These are phyloP conservation scores for Carposina sasakii DNA, from an alignment of 1,140 invertebrate species.

Conservation along the genomic window DNA sequence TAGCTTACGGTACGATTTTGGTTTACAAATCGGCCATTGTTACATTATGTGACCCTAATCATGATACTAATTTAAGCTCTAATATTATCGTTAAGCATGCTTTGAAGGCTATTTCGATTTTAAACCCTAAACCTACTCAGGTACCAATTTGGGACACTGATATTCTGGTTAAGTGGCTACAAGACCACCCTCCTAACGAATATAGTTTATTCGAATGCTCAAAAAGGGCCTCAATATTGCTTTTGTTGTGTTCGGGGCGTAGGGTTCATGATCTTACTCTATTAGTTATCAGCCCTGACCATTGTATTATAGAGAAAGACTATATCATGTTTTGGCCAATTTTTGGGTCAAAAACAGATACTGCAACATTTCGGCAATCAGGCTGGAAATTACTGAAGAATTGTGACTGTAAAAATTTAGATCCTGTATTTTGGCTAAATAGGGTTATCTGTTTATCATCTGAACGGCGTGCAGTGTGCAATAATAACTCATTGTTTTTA, in stretches of 20 bases:
- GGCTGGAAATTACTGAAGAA: slow-evolving; percentile 1
- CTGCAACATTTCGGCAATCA: not conserved
- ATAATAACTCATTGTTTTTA: not conserved
- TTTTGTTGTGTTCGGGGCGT: not conserved
- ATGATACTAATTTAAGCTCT: not conserved
- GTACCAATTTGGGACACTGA: not conserved
- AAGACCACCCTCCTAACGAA: not conserved
- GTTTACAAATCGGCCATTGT: not conserved
- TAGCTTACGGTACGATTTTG: not conserved
- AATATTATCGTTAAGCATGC: not conserved
- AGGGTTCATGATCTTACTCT: not conserved
- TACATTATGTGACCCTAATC: not conserved
- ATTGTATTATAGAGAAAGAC: not conserved
- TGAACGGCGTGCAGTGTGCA: not conserved
- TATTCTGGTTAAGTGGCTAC: not conserved
- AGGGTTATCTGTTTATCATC: not conserved
- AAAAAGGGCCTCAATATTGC: not conserved
- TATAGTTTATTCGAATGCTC: not conserved
- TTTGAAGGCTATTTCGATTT: not conserved
- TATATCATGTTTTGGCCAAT: not conserved
- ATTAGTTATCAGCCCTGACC: not conserved
- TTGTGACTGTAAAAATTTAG: not conserved
- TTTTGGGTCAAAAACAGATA: slow-evolving; percentile 4
- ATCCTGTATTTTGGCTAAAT: slow-evolving; percentile 3
- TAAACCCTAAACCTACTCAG: not conserved